Percentiles rank a stretch among this genome's conserved stretches.
Evolutionary conservation across 1,140 invertebrate species (phyloP).

Genomic region (Latrodectus geometricus): DNA sequence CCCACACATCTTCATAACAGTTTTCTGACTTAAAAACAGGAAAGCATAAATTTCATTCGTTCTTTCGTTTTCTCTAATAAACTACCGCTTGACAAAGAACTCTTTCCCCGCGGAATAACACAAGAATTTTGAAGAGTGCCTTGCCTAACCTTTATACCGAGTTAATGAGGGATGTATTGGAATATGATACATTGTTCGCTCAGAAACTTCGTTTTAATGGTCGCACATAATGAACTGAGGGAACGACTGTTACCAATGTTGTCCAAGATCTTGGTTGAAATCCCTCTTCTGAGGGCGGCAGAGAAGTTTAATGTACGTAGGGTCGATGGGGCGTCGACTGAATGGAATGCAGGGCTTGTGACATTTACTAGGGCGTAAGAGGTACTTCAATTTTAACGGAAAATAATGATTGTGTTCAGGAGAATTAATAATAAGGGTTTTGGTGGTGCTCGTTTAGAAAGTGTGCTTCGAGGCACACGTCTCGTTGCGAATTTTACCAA

Average conservation of each 20-base stretch:
- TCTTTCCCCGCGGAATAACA: background rate
- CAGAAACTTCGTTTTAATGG: constrained; percentile 34
- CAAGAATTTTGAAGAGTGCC: background rate
- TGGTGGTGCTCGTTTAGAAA: too few relatives aligned
- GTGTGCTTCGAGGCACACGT: too few relatives aligned
- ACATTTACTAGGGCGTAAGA: background rate
- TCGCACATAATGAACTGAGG: constrained; percentile 29
- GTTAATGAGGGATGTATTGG: constrained; percentile 43
- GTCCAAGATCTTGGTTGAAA: constrained; percentile 5
- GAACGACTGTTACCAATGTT: constrained; percentile 16
- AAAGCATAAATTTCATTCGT: constrained; percentile 41
- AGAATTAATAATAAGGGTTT: too few relatives aligned
- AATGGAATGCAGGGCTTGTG: background rate
- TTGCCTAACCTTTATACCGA: constrained; percentile 33
- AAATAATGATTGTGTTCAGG: too few relatives aligned
- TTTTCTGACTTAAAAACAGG: constrained; percentile 47
- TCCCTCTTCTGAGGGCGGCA: background rate
- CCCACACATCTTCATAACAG: background rate
- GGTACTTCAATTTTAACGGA: background rate
- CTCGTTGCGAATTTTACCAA: too few relatives aligned
- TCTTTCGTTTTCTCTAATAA: background rate
- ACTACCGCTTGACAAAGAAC: constrained; percentile 21
- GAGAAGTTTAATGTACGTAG: background rate
- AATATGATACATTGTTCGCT: constrained; percentile 37
- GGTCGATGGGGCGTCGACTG: background rate